Conservation (phyloP, 1,140 invertebrate genomes). For the Magallana gigas region DNA sequence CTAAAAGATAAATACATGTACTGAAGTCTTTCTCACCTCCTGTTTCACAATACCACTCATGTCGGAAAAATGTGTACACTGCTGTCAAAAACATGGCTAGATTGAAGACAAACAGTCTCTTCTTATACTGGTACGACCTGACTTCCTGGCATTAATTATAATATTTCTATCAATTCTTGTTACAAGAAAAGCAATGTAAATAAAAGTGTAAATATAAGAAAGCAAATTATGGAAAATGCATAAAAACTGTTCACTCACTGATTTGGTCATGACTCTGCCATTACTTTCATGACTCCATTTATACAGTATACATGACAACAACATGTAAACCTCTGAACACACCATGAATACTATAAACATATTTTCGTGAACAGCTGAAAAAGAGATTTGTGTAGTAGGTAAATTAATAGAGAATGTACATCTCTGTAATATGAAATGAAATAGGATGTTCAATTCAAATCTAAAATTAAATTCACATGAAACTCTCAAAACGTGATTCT, state of each 20-base stretch:
- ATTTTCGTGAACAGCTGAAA: constrained; percentile 91
- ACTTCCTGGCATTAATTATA: constrained; percentile 79
- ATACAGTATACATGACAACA: constrained; percentile 84
- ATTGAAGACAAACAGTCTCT: constrained; percentile 87
- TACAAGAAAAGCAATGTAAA: no score
- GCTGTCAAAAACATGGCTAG: constrained; percentile 89
- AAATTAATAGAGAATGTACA: no score
- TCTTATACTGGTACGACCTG: constrained; percentile 87
- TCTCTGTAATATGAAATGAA: no score
- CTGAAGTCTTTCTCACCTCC: constrained; percentile 83
- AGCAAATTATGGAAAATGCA: no score
- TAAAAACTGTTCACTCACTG: constrained; percentile 55
- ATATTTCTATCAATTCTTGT: no score
- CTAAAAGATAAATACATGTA: no score
- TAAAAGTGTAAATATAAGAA: no score
- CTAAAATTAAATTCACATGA: no score
- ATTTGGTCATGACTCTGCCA: constrained; percentile 74
- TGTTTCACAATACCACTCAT: constrained; percentile 94
- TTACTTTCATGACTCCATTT: constrained; percentile 83
- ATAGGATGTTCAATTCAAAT: no score
- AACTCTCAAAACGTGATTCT: no score
- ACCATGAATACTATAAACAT: constrained; percentile 95
- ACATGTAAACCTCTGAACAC: constrained; percentile 93
- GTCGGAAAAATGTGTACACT: constrained; percentile 93
- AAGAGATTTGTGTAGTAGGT: constrained; percentile 45